phyloP scores from a whole-genome alignment of 2,888 invertebrate genomes.

The Arrhopalites spinosus region DNA sequence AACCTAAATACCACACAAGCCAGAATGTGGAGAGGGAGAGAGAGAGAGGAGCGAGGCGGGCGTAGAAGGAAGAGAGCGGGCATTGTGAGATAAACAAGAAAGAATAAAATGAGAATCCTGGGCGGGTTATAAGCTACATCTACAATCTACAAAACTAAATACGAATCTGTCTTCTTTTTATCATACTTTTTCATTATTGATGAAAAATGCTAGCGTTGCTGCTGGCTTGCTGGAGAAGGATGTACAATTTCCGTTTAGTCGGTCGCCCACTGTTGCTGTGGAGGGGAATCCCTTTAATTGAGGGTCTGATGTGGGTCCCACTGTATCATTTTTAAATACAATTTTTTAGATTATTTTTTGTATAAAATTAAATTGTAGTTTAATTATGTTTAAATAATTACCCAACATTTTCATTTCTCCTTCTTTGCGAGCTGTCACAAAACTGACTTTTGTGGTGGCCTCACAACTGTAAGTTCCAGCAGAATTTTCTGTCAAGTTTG shows the following conservation, averaged over 20 bases:
- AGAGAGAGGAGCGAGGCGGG: background rate
- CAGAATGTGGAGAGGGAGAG: no score
- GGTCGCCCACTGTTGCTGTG: background rate
- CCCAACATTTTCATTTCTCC: slow-evolving; percentile 6
- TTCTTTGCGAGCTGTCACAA: background rate
- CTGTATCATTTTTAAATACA: background rate
- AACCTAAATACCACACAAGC: background rate
- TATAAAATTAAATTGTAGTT: background rate
- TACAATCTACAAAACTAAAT: background rate
- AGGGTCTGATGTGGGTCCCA: slow-evolving; percentile 13
- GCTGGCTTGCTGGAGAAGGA: background rate
- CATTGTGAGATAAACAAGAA: background rate
- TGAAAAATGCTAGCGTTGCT: background rate
- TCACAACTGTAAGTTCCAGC: slow-evolving; percentile 8
- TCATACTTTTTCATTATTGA: slow-evolving; percentile 13
- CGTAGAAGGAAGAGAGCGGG: background rate
- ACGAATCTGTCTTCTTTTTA: no score
- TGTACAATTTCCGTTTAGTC: slow-evolving; percentile 16
- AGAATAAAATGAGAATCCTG: background rate
- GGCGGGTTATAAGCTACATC: background rate
- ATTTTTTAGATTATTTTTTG: no score
- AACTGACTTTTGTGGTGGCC: background rate
- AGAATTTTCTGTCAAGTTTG: slow-evolving; percentile 4
- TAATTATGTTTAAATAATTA: background rate
- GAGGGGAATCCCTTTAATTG: slow-evolving; percentile 20